Conservation (phyloP, 2,797 vertebrate species). For the Epinephelus awoara region DNA sequence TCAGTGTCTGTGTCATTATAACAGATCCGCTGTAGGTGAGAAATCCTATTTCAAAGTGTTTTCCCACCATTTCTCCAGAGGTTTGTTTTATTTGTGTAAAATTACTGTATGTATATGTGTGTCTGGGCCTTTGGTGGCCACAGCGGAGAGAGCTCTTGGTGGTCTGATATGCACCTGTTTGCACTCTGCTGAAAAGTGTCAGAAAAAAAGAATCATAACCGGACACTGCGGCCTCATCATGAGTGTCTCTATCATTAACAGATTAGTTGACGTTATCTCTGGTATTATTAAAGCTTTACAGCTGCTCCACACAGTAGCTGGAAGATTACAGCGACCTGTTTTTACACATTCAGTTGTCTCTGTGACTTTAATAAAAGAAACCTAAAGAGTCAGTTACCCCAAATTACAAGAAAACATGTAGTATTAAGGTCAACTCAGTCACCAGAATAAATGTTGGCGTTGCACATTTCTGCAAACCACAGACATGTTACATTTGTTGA, state of each 20-base stretch:
- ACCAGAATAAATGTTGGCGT: no score
- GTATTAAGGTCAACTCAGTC: background rate
- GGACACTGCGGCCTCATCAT: background rate
- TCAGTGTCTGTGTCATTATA: constrained; percentile 52
- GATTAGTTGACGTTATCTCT: constrained; percentile 38
- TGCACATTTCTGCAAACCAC: no score
- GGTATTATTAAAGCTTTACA: constrained; percentile 24
- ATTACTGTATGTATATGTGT: constrained; percentile 19
- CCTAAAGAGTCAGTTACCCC: no score
- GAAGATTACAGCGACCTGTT: constrained; percentile 12
- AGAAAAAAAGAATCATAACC: background rate
- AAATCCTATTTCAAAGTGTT: constrained; percentile 52
- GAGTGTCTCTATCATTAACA: constrained; percentile 30
- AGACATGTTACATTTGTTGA: no score
- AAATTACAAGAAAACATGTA: background rate
- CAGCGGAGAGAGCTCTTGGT: background rate
- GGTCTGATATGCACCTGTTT: constrained; percentile 24
- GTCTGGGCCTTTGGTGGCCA: constrained; percentile 2
- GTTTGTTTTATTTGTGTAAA: constrained; percentile 45
- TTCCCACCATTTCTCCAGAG: constrained; percentile 34
- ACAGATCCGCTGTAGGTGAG: constrained; percentile 42
- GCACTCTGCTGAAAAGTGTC: background rate
- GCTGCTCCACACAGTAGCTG: constrained; percentile 21
- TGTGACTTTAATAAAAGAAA: background rate
- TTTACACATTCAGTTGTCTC: background rate